Percentiles rank a stretch among this genome's conserved stretches.
These are phyloP conservation scores for Drosophila dunni DNA, from an alignment of 1,140 invertebrate genomes.

Conservation along the genomic window DNA sequence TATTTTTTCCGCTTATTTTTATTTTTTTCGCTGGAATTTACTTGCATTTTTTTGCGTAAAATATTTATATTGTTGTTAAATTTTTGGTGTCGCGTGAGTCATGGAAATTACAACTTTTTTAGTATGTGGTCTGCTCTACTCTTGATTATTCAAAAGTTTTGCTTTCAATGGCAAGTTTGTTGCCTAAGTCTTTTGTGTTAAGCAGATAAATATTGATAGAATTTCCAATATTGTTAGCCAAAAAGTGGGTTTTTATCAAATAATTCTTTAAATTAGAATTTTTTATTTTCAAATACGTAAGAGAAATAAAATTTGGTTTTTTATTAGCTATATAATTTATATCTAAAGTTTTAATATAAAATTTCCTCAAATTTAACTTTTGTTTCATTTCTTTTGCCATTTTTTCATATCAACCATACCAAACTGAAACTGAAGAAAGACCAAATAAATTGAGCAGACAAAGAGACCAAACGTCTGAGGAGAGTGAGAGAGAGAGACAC, in stretches of 20 bases:
- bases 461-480: not conserved
- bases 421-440: not conserved
- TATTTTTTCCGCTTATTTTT: no score
- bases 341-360: no score
- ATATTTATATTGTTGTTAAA: conserved; percentile 17
- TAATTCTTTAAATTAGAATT: no score
- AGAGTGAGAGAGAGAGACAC: not conserved
- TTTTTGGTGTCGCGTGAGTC: conserved; percentile 51
- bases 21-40: conserved; percentile 60
- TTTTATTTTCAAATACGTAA: no score
- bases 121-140: not conserved
- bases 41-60: conserved; percentile 67
- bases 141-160: conserved; percentile 8
- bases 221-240: no score
- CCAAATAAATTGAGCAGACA: conserved; percentile 13
- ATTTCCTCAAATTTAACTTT: no score
- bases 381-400: not conserved
- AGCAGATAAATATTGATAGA: not conserved
- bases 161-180: conserved; percentile 64
- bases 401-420: not conserved
- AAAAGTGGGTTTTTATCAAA: no score
- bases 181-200: conserved; percentile 71
- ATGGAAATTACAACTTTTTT: conserved; percentile 41
- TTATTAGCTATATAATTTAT: no score
- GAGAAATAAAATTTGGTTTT: no score